Base-by-base conservation (phyloP, 2,797 vertebrate genomes). In the Spatula clypeata region DNA sequence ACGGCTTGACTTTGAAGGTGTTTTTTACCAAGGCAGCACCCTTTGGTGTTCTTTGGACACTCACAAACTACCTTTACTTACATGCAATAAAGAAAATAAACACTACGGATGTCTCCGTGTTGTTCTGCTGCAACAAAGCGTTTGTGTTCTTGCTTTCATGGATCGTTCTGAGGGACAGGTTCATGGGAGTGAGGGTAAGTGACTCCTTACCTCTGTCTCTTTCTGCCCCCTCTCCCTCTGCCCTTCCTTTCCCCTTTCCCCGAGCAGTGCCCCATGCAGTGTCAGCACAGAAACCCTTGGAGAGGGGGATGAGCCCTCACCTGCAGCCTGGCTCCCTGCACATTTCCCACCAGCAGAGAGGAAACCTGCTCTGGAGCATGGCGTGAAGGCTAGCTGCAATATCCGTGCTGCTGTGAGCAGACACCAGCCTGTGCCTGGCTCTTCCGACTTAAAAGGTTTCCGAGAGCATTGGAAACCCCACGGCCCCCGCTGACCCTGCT, bases 71-170 rank as follows among this genome's bases (percentile, higher is more conserved):
- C 99, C 98, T 99, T 98, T 99, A 99, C 98, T 99, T 99, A 98
- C 99, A 99, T 98, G 99, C 99, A 97, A 99, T 99, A 98, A 99
- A 99, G 98, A 99, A 99, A 98, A 99, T 99, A 98, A 99, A 99
- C 97, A 99, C 99, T 94, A 99, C 99, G 91, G 99, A 99, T 89
- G 99, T 98, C 97, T 99, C 99, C 31, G 99, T 99, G 36, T 99
- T 99, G 95, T 99, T 99, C 98, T 99, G 99, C 98, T 99, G 99
- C 98, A 99, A 99, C 98, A 99, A 99, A 98, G 99, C 99, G 95
- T 99, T 99, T 77, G 99, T 99, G 96, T 99, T 99, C 98, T 98
- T 99, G 97, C 99, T 99, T 94, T 99, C 99, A 64, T 99, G 99
- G 99, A 99, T 99, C 92, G 99, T 99, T 95, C 99, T 99, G 96